Percentiles rank a stretch among this genome's conserved stretches.
phyloP scores from a whole-genome alignment of 2,113 vertebrate species.

The Lates calcarifer region DNA sequence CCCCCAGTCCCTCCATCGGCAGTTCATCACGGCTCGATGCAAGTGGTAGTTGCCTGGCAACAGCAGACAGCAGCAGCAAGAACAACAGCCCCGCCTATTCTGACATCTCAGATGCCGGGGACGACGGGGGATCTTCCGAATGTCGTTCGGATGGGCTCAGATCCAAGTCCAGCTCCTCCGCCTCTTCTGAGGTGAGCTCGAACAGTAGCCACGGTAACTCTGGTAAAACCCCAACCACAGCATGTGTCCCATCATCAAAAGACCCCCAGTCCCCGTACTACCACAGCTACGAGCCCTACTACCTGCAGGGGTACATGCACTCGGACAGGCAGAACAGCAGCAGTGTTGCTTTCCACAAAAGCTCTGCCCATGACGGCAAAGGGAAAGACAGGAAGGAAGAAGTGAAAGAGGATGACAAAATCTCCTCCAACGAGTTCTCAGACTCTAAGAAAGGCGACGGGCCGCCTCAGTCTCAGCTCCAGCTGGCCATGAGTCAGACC shows the following conservation, averaged over 20 bases:
- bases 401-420: constrained; percentile 90
- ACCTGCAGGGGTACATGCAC: constrained; percentile 94
- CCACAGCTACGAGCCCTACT: constrained; percentile 96
- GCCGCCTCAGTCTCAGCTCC: constrained; percentile 92
- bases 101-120: constrained; percentile 96
- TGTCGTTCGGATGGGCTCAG: constrained; percentile 90
- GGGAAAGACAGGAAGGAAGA: constrained; percentile 92
- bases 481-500: constrained; percentile 95
- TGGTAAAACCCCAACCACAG: constrained; percentile 88
- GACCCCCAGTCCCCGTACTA: constrained; percentile 94
- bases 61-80: constrained; percentile 89
- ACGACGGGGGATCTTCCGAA: constrained; percentile 93
- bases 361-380: constrained; percentile 81
- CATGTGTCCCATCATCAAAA: constrained; percentile 85
- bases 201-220: constrained; percentile 85
- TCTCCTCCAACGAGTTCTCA: constrained; percentile 85
- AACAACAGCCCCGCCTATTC: constrained; percentile 99
- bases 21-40: constrained; percentile 92
- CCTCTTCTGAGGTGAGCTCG: constrained; percentile 88
- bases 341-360: constrained; percentile 85
- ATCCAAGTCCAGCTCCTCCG: constrained; percentile 90
- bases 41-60: constrained; percentile 83
- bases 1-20: constrained; percentile 97
- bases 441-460: constrained; percentile 91
- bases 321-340: constrained; percentile 87